phyloP scores from a whole-genome alignment of 2,797 vertebrate species.

The Cyclopterus lumpus region DNA sequence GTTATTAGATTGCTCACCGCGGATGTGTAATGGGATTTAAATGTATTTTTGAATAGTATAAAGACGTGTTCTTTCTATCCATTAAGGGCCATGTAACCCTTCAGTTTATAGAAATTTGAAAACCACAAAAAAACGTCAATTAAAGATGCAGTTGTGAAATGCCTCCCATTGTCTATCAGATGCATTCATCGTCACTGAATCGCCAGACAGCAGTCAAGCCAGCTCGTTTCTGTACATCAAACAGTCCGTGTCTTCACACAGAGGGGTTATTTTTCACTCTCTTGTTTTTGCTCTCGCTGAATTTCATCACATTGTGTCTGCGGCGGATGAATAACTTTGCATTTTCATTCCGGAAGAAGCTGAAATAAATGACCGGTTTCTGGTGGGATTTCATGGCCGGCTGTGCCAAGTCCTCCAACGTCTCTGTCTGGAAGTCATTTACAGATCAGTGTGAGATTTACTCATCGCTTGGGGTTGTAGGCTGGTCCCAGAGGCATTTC shows the following conservation, averaged over 20 bases:
- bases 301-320: conserved; percentile 31
- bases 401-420: conserved; percentile 21
- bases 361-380: background rate
- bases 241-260: conserved; percentile 8
- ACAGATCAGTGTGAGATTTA: conserved; percentile 54
- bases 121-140: conserved; percentile 29
- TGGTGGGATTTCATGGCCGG: conserved; percentile 7
- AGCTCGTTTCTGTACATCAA: conserved; percentile 19
- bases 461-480: conserved; percentile 58
- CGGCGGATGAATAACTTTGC: conserved; percentile 36
- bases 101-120: conserved; percentile 7
- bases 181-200: conserved; percentile 24
- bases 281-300: conserved; percentile 23
- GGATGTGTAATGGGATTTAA: conserved; percentile 12
- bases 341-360: conserved; percentile 18
- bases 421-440: conserved; percentile 45
- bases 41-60: conserved; percentile 29
- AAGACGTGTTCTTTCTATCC: background rate
- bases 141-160: conserved; percentile 26
- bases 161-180: conserved; percentile 12
- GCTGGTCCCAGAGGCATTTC: conserved; percentile 66
- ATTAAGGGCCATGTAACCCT: background rate
- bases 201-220: conserved; percentile 9
- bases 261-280: conserved; percentile 35
- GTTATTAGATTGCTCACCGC: conserved; percentile 30